phyloP scores from a whole-genome alignment of 2,888 invertebrate genomes.

The Leptogaster cylindrica region DNA sequence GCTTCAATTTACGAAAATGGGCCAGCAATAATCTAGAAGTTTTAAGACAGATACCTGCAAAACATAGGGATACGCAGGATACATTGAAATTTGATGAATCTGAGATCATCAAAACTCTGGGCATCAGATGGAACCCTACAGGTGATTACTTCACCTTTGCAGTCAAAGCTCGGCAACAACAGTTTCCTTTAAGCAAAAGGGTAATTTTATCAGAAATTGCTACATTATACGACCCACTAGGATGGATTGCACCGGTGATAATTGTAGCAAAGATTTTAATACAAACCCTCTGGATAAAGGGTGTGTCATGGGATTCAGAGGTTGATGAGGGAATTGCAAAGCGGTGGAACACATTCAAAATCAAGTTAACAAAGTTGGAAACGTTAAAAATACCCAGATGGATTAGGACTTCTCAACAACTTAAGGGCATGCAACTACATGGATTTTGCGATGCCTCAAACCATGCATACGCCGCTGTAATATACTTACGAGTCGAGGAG shows the following conservation, averaged over 20 bases:
- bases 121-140: background rate
- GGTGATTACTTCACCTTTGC: background rate
- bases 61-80: background rate
- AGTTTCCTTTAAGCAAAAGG: no score
- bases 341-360: background rate
- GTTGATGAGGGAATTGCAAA: background rate
- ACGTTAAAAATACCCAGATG: background rate
- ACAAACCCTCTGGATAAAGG: background rate
- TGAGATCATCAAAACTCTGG: background rate
- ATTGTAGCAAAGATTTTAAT: background rate
- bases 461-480: background rate
- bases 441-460: background rate
- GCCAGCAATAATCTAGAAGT: background rate
- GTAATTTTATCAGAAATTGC: background rate
- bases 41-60: background rate
- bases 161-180: no score
- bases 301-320: background rate
- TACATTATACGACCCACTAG: background rate
- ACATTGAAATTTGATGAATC: background rate
- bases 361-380: background rate
- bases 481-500: background rate
- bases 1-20: background rate
- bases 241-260: background rate
- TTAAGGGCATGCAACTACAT: background rate
- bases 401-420: background rate